Conservation (phyloP, 2,888 invertebrate genomes). For the Phoenoteleia sp. region DNA sequence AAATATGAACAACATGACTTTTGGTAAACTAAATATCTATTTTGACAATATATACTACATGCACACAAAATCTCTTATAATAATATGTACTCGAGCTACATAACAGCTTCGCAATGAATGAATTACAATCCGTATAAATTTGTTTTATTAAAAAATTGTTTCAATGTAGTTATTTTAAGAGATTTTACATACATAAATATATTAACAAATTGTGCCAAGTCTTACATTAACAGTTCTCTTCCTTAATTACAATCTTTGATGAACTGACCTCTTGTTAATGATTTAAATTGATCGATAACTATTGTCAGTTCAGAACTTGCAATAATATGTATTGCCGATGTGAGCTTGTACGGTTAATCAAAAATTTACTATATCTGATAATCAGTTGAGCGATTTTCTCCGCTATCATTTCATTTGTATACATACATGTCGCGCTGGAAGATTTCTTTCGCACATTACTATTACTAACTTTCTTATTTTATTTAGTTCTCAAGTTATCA, state of each 20-base stretch:
- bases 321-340: conserved; percentile 58
- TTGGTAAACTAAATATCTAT: conserved; percentile 81
- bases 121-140: conserved; percentile 54
- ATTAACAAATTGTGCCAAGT: conserved; percentile 49
- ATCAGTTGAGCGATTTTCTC: conserved; percentile 59
- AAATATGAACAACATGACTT: conserved; percentile 65
- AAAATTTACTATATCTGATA: conserved; percentile 62
- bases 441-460: conserved; percentile 67
- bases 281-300: conserved; percentile 40
- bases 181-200: conserved; percentile 39
- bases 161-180: conserved; percentile 34
- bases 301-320: conserved; percentile 58
- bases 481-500: conserved; percentile 27
- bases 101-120: conserved; percentile 42
- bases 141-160: conserved; percentile 42
- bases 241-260: conserved; percentile 9
- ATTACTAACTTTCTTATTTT: conserved; percentile 26
- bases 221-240: conserved; percentile 40
- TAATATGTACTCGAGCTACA: conserved; percentile 34
- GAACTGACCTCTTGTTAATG: conserved; percentile 40
- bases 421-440: conserved; percentile 57
- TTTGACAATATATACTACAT: conserved; percentile 83
- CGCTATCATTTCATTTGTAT: conserved; percentile 35
- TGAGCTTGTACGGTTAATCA: conserved; percentile 58
- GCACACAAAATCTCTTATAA: conserved; percentile 28